Evolutionary conservation across 53 echinoderm and acorn worm genomes (phyloP).

Genomic region (Paelopatides confundens): DNA sequence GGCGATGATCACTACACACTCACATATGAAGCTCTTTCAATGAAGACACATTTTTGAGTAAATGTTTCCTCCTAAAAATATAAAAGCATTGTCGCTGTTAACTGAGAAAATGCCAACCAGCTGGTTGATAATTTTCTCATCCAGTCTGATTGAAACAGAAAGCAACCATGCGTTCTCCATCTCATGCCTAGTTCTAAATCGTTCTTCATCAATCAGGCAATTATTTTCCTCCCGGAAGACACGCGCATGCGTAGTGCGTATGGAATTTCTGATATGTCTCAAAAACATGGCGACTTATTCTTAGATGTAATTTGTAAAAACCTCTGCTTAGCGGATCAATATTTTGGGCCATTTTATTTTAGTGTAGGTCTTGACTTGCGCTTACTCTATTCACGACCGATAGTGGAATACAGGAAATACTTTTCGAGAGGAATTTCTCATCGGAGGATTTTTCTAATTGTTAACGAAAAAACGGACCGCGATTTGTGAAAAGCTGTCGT

Average conservation of each 20-base stretch:
- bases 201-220: conserved; percentile 54
- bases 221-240: conserved; percentile 37
- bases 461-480: conserved; percentile 6
- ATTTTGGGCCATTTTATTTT: conserved; percentile 22
- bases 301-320: conserved; percentile 38
- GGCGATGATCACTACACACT: background rate
- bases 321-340: conserved; percentile 52
- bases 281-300: conserved; percentile 73
- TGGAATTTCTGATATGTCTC: conserved; percentile 86
- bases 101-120: conserved; percentile 45
- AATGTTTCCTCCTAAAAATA: conserved; percentile 25
- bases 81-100: conserved; percentile 22
- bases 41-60: conserved; percentile 24
- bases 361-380: conserved; percentile 23
- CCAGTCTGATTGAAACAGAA: conserved; percentile 36
- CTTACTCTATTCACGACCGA: conserved; percentile 15
- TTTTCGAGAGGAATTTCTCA: conserved; percentile 37
- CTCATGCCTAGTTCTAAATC: conserved; percentile 44
- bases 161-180: conserved; percentile 42
- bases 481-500: conserved; percentile 28
- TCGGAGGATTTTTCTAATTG: conserved; percentile 7
- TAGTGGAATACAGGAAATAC: conserved; percentile 50
- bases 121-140: conserved; percentile 45
- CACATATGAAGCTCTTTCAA: conserved; percentile 14
- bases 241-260: conserved; percentile 73